Evolutionary conservation across 1,140 invertebrate genomes (phyloP), one percentile per base, ranked within the genome.

Genomic region (Drosophila grimshawi): DNA sequence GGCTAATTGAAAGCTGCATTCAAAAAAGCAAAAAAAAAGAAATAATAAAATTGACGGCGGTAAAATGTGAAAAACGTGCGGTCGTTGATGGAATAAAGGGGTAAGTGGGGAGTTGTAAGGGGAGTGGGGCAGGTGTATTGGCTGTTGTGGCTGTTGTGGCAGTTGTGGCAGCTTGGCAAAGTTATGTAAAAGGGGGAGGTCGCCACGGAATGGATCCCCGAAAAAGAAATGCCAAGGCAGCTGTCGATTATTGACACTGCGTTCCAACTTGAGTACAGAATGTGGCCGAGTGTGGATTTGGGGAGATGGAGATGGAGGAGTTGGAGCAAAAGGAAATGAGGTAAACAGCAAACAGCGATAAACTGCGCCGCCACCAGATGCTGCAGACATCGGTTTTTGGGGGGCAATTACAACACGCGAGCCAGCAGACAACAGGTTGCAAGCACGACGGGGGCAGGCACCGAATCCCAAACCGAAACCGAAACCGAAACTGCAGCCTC

Each of bases 181-280:
- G 80, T 86, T 88, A 83, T 88, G 80, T 86, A 88, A 86, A 83
- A 71, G 65, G 57, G 63, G 81, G 82, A 63, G 48, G 46, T 33
- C 35, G 7, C 43, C 33, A 5, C 48, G 32, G 11, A 46, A 45
- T 61, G 41, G 35, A 56, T 35, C 67, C 67, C 76, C 43, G 51
- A 68, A 72, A 80, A 78, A 88, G 80, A 77, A 76, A 68, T 77
- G 85, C 62, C 59, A 73, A 88, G 85, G 83, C 83, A 86, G 83
- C 83, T 86, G 83, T 86, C 83, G 83, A 86, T 86, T 86, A 86
- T 86, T 86, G 83, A 86, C 83, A 86, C 83, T 86, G 83, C 85
- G 83, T 76, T 88, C 49, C 67, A 59, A 69, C 64, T 68, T 56
- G 45, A 68, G 64, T 5, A 19, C 41, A 51, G 19, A 5, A 67